Conservation (phyloP, 2,113 vertebrate species). For the Syrrhaptes paradoxus region DNA sequence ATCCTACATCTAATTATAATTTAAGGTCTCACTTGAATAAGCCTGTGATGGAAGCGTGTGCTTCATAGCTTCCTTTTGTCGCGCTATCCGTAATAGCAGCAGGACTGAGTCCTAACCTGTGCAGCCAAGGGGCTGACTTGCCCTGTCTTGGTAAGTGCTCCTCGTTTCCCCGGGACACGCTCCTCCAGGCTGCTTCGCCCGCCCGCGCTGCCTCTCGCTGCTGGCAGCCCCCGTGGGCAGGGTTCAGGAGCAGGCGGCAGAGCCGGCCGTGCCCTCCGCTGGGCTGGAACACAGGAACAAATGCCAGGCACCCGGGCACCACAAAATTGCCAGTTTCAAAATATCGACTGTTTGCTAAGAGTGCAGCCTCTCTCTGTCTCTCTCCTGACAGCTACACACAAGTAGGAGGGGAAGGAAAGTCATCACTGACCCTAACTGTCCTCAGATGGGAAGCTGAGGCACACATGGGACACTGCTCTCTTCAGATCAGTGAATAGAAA, state of each 20-base stretch:
- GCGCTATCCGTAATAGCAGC: accelerated
- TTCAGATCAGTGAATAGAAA: neutral
- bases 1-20: slow-evolving; percentile 58
- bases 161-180: accelerated
- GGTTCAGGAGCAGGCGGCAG: accelerated
- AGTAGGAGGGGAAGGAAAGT: neutral
- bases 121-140: neutral
- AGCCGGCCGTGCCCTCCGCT: neutral
- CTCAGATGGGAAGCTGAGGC: neutral
- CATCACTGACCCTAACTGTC: neutral
- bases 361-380: neutral
- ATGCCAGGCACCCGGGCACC: neutral
- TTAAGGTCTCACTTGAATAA: slow-evolving; percentile 46
- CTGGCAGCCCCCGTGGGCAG: neutral
- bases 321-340: neutral
- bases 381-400: neutral
- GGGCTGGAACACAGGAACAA: neutral
- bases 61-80: neutral
- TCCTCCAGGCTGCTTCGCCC: neutral
- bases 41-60: neutral
- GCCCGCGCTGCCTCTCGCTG: neutral
- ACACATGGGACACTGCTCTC: neutral
- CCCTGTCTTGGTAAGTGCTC: neutral
- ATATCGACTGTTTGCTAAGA: neutral
- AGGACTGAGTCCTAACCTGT: neutral